Conservation (phyloP, 2,888 invertebrate genomes). For the Blastobasis lacticolella region DNA sequence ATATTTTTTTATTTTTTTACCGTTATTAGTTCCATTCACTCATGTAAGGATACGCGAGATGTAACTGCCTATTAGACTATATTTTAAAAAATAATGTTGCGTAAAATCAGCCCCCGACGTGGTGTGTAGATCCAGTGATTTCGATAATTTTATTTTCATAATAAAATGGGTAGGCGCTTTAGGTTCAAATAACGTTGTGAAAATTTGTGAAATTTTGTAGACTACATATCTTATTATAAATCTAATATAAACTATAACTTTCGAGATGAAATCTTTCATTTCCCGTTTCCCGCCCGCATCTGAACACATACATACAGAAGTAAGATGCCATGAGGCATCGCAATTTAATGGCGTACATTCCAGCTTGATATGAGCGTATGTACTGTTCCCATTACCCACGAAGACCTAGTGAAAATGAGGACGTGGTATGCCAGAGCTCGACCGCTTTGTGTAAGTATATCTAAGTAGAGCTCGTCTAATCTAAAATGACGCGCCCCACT, state of each 20-base stretch:
- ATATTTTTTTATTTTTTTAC: conserved; percentile 75
- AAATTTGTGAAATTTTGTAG: conserved; percentile 75
- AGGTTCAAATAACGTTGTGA: conserved; percentile 75
- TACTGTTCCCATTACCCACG: too few species aligned
- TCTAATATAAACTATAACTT: conserved; percentile 75
- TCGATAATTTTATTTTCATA: conserved; percentile 74
- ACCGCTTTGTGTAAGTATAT: too few species aligned
- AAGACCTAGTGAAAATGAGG: too few species aligned
- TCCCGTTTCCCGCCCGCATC: conserved; percentile 11
- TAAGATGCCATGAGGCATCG: too few species aligned
- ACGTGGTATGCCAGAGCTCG: too few species aligned
- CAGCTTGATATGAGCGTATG: too few species aligned
- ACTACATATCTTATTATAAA: conserved; percentile 76
- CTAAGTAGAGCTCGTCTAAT: too few species aligned
- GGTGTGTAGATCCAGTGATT: conserved; percentile 67
- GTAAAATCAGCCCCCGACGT: conserved; percentile 64
- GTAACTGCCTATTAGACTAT: conserved; percentile 73
- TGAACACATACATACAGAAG: background rate
- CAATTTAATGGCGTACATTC: too few species aligned
- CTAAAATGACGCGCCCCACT: too few species aligned
- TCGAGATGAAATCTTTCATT: conserved; percentile 60
- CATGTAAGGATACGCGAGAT: conserved; percentile 62
- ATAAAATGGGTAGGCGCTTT: conserved; percentile 74
- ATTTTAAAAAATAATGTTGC: conserved; percentile 71
- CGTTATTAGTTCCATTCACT: conserved; percentile 71